Conservation (phyloP, 2,888 invertebrate species). For the Macrophya annulata region DNA sequence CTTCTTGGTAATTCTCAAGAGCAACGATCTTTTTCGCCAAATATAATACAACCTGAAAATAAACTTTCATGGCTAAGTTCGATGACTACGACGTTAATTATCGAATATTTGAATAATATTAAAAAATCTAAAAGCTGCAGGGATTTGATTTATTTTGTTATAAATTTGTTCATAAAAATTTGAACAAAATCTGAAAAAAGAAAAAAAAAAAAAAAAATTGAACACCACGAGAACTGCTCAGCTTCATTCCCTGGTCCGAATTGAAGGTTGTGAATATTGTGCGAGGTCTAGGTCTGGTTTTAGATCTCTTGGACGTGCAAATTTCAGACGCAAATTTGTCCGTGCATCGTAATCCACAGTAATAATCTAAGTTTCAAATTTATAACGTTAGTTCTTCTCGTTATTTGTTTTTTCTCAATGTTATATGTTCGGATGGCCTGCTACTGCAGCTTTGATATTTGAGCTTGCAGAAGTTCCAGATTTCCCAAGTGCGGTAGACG, state of each 20-base stretch:
- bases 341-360: neutral
- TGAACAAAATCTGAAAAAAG: neutral
- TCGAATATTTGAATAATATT: too few relatives aligned
- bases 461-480: neutral
- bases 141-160: neutral
- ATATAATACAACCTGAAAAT: neutral
- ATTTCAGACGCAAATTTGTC: neutral
- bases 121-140: too few relatives aligned
- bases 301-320: neutral
- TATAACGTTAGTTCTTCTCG: neutral
- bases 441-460: constrained; percentile 21
- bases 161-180: neutral
- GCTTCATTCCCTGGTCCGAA: neutral
- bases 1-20: neutral
- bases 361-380: neutral
- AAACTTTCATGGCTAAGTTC: too few relatives aligned
- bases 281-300: constrained; percentile 18
- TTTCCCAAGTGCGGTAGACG: neutral
- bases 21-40: neutral
- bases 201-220: neutral
- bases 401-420: neutral
- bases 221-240: neutral
- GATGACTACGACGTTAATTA: neutral
- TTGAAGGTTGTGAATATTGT: constrained; percentile 29
- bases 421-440: neutral